These are phyloP conservation scores for Acropora tenuis DNA, from an alignment of 64 coral and sea anemone species.

Conservation along the genomic window DNA sequence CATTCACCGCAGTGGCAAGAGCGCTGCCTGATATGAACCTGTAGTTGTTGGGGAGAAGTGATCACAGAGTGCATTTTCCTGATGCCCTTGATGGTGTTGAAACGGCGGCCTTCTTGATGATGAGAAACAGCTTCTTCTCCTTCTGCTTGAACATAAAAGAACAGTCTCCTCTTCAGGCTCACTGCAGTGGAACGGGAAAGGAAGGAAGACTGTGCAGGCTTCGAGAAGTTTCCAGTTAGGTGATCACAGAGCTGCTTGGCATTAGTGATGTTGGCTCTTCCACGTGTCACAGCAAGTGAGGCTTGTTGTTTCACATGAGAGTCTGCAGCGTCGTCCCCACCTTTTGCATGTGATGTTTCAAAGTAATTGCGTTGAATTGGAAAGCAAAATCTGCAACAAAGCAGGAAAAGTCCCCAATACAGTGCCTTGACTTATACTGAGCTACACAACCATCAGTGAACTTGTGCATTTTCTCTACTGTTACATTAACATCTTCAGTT, in stretches of 20 bases:
- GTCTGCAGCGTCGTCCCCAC: neutral
- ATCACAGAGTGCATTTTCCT: conserved; percentile 38
- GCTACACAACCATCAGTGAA: too few relatives aligned
- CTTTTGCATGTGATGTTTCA: conserved; percentile 20
- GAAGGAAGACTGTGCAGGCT: neutral
- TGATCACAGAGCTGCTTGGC: conserved; percentile 52
- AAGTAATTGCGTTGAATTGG: conserved; percentile 37
- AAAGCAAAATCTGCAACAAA: conserved; percentile 51
- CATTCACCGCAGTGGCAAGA: conserved; percentile 26
- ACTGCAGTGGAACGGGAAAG: conserved; percentile 32
- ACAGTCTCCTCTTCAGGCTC: conserved; percentile 45
- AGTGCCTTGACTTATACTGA: neutral
- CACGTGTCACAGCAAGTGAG: conserved; percentile 20
- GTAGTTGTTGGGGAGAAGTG: conserved; percentile 15
- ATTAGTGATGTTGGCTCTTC: conserved; percentile 28
- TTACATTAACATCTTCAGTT: too few relatives aligned
- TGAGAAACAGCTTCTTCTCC: conserved; percentile 1
- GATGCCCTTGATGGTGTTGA: conserved; percentile 35
- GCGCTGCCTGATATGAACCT: neutral
- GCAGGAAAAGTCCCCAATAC: conserved; percentile 64
- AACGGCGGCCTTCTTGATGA: conserved; percentile 33
- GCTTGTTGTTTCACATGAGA: conserved; percentile 62
- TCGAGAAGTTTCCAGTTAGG: conserved; percentile 19
- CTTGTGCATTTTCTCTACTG: too few relatives aligned
- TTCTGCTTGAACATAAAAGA: conserved; percentile 45